Evolutionary conservation across 2,888 invertebrate genomes (phyloP).

Genomic region (Cordylochernes scorpioides): DNA sequence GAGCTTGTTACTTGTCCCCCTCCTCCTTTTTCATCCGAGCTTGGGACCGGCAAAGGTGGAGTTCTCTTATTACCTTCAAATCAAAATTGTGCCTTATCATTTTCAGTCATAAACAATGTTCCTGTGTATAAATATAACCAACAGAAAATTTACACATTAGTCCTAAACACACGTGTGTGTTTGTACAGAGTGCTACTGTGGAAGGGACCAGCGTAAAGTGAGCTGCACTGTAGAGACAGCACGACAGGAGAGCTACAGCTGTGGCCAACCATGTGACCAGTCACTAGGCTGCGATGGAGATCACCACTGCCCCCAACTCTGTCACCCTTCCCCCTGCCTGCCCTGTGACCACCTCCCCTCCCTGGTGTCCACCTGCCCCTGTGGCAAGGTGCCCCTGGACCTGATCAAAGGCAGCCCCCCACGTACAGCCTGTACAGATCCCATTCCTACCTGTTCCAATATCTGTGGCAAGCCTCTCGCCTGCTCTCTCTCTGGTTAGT

Average conservation of each 20-base stretch:
- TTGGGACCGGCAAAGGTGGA: too few species aligned
- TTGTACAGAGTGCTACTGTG: constrained; percentile 38
- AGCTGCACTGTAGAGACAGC: constrained; percentile 32
- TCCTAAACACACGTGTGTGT: too few species aligned
- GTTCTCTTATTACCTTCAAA: too few species aligned
- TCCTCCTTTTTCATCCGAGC: too few species aligned
- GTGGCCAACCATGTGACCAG: constrained; percentile 40
- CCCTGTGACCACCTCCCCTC: constrained; percentile 34
- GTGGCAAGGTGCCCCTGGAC: constrained; percentile 35
- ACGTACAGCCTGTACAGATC: constrained; percentile 44
- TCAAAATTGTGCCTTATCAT: too few species aligned
- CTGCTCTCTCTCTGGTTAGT: constrained; percentile 24
- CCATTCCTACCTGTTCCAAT: constrained; percentile 34
- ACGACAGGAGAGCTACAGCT: constrained; percentile 30
- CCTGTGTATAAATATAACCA: too few species aligned
- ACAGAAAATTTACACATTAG: too few species aligned
- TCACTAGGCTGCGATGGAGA: constrained; percentile 39
- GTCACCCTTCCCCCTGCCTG: constrained; percentile 39
- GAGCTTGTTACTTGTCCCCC: too few species aligned
- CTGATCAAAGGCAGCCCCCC: too few species aligned
- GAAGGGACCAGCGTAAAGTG: constrained; percentile 32
- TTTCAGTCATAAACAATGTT: too few species aligned
- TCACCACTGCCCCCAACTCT: constrained; percentile 38
- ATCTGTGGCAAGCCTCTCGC: constrained; percentile 10
- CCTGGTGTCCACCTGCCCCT: constrained; percentile 40